Conservation (phyloP, 2,888 invertebrate genomes). For the Zygothrica quintamaculata region DNA sequence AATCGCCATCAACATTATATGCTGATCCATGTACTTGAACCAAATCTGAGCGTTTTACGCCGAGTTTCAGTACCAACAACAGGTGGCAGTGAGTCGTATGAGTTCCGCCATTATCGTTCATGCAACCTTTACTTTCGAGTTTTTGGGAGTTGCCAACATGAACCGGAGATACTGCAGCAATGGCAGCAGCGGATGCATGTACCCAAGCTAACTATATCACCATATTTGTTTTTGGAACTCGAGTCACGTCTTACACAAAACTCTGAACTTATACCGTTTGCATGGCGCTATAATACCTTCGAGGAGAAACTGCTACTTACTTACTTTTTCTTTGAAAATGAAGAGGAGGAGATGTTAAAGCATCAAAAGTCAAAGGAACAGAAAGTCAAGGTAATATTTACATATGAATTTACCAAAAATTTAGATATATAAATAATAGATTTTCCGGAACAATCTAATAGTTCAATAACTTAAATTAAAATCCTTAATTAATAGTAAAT, state of each 20-base stretch:
- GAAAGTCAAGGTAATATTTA: background rate
- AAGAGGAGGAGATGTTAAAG: conserved; percentile 35
- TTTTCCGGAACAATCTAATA: too few relatives aligned
- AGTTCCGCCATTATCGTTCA: conserved; percentile 42
- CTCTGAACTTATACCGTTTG: conserved; percentile 67
- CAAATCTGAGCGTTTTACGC: conserved; percentile 73
- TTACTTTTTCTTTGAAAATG: conserved; percentile 79
- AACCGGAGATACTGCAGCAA: conserved; percentile 32
- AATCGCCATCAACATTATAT: conserved; percentile 70
- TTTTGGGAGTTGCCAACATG: conserved; percentile 6
- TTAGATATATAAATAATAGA: too few relatives aligned
- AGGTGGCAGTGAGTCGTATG: conserved; percentile 16
- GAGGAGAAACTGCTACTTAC: conserved; percentile 73
- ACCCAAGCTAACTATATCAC: conserved; percentile 78
- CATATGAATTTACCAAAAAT: too few relatives aligned
- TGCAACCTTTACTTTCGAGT: conserved; percentile 63
- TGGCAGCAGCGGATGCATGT: conserved; percentile 65
- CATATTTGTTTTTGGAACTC: conserved; percentile 70
- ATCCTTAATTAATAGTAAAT: too few relatives aligned
- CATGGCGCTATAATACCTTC: conserved; percentile 63
- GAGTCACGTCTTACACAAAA: conserved; percentile 69
- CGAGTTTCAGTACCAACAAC: conserved; percentile 28
- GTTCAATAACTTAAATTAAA: too few relatives aligned
- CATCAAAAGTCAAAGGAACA: background rate
- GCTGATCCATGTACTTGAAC: conserved; percentile 80